Evolutionary conservation across 2,113 vertebrate species (phyloP).

Genomic region (Petrocephalus microphthalmus): DNA sequence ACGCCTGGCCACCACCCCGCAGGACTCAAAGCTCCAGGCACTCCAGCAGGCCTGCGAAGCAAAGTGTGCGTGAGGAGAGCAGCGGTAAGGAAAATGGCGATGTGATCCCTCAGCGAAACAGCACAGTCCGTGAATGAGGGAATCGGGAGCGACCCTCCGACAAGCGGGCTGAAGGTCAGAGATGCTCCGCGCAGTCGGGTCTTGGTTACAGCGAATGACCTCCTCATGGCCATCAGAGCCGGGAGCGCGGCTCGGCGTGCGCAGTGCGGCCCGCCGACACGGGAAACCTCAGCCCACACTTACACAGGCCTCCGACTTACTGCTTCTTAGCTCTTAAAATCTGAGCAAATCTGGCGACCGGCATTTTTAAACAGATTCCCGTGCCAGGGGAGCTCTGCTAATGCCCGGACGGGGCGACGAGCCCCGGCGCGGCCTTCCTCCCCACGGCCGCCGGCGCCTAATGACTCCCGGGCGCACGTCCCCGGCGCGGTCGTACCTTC

Average conservation of each 20-base stretch:
- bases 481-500: conserved; percentile 43
- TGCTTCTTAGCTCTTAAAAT: too few species aligned
- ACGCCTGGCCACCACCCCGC: conserved; percentile 68
- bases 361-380: not conserved
- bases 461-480: not conserved
- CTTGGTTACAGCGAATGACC: not conserved
- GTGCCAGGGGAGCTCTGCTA: not conserved
- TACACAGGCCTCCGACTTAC: too few species aligned
- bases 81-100: not conserved
- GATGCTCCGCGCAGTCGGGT: not conserved
- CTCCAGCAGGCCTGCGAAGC: conserved; percentile 73
- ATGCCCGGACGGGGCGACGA: not conserved
- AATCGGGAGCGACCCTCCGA: not conserved
- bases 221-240: not conserved
- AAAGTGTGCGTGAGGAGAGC: not conserved
- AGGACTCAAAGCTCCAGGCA: conserved; percentile 67
- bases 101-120: not conserved
- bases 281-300: too few species aligned
- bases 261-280: not conserved
- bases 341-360: not conserved
- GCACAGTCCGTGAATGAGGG: not conserved
- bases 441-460: not conserved
- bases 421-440: not conserved
- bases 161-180: not conserved
- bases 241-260: not conserved